phyloP scores from a whole-genome alignment of 2,113 vertebrate genomes.

The Potamarius usumacintae region DNA sequence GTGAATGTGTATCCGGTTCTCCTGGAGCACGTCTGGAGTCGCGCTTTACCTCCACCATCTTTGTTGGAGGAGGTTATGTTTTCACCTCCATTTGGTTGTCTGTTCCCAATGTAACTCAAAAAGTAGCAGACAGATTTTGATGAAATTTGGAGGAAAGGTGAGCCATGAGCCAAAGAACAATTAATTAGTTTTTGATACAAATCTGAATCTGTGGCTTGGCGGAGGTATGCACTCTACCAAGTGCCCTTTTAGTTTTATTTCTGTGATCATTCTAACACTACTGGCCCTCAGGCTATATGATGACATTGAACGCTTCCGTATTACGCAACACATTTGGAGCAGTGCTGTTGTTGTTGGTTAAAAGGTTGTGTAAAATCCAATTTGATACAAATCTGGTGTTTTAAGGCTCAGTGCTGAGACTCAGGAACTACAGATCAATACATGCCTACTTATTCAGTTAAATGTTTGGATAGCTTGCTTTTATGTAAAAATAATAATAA shows the following conservation, averaged over 20 bases:
- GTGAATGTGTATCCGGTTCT: neutral
- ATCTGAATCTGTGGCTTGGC: no score
- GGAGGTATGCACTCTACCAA: no score
- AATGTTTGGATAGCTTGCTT: neutral
- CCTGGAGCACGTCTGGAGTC: neutral
- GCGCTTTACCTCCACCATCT: no score
- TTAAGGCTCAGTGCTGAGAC: neutral
- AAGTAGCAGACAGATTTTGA: no score
- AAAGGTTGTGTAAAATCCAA: neutral
- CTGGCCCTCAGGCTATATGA: neutral
- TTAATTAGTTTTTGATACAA: no score
- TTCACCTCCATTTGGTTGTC: no score
- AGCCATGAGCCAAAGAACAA: no score
- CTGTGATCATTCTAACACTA: neutral
- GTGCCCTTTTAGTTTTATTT: neutral
- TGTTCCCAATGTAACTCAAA: no score
- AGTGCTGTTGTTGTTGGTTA: neutral
- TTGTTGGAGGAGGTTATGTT: no score
- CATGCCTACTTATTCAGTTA: neutral
- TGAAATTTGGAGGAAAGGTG: no score
- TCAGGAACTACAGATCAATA: neutral
- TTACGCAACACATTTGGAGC: neutral
- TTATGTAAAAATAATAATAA: neutral
- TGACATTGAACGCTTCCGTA: neutral
- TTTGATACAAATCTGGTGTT: neutral